Evolutionary conservation across 1,140 invertebrate genomes (phyloP), one percentile per base, ranked within the genome.

Genomic region (Nymphalis io): DNA sequence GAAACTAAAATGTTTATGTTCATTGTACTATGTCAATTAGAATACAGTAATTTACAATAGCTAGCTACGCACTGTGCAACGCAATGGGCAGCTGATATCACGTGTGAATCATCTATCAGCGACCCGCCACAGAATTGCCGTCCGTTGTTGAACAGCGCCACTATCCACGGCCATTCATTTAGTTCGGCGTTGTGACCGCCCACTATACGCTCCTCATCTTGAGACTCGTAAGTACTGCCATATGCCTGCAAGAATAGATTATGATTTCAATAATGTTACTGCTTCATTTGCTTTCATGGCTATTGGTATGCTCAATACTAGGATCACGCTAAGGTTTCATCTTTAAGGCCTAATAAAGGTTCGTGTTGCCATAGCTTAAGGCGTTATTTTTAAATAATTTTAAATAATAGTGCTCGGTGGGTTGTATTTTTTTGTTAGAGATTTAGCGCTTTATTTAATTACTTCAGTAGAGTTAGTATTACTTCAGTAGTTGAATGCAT

Each of bases 91-190:
- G 97, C 97, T 1, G 97, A 96, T 1, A 99, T 90, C 27, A 98
- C 95, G 85, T 98, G 97, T 39, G 82, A 91, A 53, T 95, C 93
- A 79, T 97, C 96, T 55, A 98, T 96, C 15, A 98, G 93, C 0
- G 97, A 96, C 6, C 97, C 97, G 1, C 97, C 97, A 85, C 97
- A 98, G 87, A 98, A 98, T 83, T 98, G 96, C 59, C 96, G 93
- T 27, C 95, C 96, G 12, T 93, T 93, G 82, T 97, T 97, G 82
- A 97, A 96, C 1, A 98, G 89, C 13, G 95, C 96, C 0, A 94
- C 96, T 38, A 97, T 96, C 96, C 96, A 97, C 20, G 96, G 96
- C 94, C 96, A 97, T 83, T 97, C 96, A 72, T 95, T 95, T 0
- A 94, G 93, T 62, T 96, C 95, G 0, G 96, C 96, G 78, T 96